Base-by-base conservation (phyloP, 2,888 invertebrate genomes). In the Malachius bipustulatus region DNA sequence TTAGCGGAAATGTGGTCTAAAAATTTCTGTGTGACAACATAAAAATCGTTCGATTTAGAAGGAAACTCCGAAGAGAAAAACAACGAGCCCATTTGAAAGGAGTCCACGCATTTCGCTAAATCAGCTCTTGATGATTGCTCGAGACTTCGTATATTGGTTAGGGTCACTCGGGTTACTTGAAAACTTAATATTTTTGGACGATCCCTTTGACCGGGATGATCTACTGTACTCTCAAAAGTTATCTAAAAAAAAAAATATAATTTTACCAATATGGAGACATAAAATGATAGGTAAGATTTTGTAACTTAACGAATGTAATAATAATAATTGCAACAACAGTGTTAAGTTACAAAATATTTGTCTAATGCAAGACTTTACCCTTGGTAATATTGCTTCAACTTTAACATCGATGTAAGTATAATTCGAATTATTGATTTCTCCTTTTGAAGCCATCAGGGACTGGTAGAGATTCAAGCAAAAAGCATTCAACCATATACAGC, bases 401-500 rank as follows among this genome's bases (percentile, higher is more conserved):
- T 87, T 77, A 29, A 91, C 79, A 59, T 91, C 91, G 56, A 88
- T 75, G 52, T 85, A 85, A 43, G 69, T 69, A 29, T 67, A 59
- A 48, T 62, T 62, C 11, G 62, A 53, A 13, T 62, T 44, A 16
- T 59, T 34, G 47, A 49, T 40, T 33, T 57, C 54, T 30, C 50
- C 56, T 48, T 60, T 62, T 16, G 73, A 70, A 32, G 66, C 65
- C 41, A 73, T 58, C 32, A 85, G 67, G 16, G 83, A 79, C 47
- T 84, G 80, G 54, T 81, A 75, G 10, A 96, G 72, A 67, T 89
- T 91, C 35, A 94, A 73, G 16, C 81, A 73, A 62, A 98, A 96
- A 16, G 91, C 87, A 55, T 91, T 90, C 36, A 91, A 72, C 97
- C 97, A 98, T 38, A 96, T 66, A 42, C 89, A 71, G 36, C 93